Percentiles rank a stretch among this genome's conserved stretches.
Conservation (phyloP, 2,797 vertebrate species). For the Brachyalestes nurse region DNA sequence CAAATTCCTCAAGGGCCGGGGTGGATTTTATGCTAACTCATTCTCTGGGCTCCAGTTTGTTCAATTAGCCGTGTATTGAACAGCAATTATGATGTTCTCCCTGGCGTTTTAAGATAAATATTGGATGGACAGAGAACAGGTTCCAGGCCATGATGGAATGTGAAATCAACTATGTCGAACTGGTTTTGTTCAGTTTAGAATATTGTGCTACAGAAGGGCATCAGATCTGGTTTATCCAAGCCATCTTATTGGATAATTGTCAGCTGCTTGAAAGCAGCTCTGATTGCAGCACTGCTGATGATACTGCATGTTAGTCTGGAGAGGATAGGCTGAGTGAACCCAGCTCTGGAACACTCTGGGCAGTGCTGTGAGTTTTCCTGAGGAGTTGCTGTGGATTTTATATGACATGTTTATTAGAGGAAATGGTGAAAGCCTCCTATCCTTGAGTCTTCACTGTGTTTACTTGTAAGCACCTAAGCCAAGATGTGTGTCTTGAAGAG, state of each 20-base stretch:
- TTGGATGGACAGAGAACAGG: neutral
- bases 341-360: neutral
- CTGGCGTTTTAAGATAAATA: neutral
- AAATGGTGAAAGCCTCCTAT: constrained; percentile 50
- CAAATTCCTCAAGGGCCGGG: constrained; percentile 26
- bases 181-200: neutral
- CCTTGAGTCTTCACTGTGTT: constrained; percentile 16
- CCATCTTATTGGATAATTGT: neutral
- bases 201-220: neutral
- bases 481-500: constrained; percentile 34
- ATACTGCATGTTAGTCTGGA: neutral
- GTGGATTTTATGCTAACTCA: constrained; percentile 10
- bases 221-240: neutral
- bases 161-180: neutral
- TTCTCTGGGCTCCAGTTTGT: constrained; percentile 31
- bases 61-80: constrained; percentile 27
- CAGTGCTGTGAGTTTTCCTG: constrained; percentile 7
- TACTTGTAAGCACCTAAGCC: constrained; percentile 23
- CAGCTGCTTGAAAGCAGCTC: constrained; percentile 11
- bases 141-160: neutral
- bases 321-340: constrained; percentile 1
- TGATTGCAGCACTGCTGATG: neutral
- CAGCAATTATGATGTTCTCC: neutral
- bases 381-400: constrained; percentile 26
- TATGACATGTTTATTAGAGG: constrained; percentile 52